Evolutionary conservation across 2,888 invertebrate genomes (phyloP).

Genomic region (Ichneumoninae sp.): DNA sequence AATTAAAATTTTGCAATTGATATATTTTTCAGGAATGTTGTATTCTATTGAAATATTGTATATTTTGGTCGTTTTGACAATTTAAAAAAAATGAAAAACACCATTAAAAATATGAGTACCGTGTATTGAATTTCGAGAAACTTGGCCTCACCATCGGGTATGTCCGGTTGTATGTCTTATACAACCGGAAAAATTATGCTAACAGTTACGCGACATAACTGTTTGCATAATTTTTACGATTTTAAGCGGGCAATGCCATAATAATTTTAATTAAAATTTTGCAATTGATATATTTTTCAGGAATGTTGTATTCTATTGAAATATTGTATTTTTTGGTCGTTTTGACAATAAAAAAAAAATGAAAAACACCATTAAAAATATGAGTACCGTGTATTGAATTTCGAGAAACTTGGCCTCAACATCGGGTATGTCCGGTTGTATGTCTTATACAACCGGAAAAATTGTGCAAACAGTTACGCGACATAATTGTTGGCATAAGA

Average conservation of each 20-base stretch:
- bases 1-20: neutral
- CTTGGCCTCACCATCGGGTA: no score
- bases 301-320: neutral
- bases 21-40: neutral
- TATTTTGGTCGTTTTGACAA: neutral
- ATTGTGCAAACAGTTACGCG: no score
- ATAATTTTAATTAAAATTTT: neutral
- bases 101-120: slow-evolving; percentile 73
- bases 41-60: neutral
- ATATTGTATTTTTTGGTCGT: neutral
- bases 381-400: slow-evolving; percentile 87
- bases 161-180: neutral
- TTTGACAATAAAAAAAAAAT: neutral
- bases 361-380: neutral
- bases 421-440: no score
- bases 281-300: neutral
- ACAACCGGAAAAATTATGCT: no score
- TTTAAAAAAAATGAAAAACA: neutral
- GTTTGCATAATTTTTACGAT: no score
- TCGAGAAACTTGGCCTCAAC: slow-evolving; percentile 88
- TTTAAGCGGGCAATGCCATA: neutral
- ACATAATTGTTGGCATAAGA: no score
- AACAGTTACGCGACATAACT: neutral
- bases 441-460: no score
- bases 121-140: slow-evolving; percentile 90